These are phyloP conservation scores for Azemiops feae DNA, from an alignment of 2,113 vertebrate species.

Conservation along the genomic window DNA sequence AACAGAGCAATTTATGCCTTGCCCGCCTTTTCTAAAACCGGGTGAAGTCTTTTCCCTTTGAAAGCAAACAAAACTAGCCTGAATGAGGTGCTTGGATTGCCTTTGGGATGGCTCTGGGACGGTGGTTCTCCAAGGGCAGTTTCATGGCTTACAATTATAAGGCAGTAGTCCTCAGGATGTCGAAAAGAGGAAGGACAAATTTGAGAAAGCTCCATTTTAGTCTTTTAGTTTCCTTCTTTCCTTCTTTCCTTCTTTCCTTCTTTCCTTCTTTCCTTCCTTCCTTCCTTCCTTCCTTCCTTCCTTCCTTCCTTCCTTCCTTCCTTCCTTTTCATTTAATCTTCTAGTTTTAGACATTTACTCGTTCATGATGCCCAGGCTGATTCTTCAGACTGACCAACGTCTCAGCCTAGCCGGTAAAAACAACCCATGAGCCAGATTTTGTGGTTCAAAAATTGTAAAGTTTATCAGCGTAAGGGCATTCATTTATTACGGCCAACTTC, in stretches of 20 bases:
- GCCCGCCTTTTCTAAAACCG: not conserved
- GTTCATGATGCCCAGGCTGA: no score
- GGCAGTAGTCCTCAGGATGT: not conserved
- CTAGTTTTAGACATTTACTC: not conserved
- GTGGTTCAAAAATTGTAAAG: not conserved
- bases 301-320: no score
- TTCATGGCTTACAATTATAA: not conserved
- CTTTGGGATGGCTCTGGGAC: not conserved
- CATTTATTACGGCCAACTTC: not conserved
- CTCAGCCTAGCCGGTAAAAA: not conserved
- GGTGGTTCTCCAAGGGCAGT: no score
- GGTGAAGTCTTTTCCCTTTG: not conserved
- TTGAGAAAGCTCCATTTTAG: not conserved
- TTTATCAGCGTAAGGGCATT: not conserved
- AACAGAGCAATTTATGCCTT: not conserved
- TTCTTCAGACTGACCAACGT: not conserved
- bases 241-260: no score
- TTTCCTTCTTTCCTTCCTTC: no score
- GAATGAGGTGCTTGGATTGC: not conserved
- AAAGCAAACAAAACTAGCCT: not conserved
- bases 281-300: no score
- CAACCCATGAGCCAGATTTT: not conserved
- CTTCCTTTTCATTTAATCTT: not conserved
- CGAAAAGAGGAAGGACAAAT: not conserved
- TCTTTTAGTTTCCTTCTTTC: no score